These are phyloP conservation scores for Tridacna crocea DNA, from an alignment of 2,888 invertebrate species.

Conservation along the genomic window DNA sequence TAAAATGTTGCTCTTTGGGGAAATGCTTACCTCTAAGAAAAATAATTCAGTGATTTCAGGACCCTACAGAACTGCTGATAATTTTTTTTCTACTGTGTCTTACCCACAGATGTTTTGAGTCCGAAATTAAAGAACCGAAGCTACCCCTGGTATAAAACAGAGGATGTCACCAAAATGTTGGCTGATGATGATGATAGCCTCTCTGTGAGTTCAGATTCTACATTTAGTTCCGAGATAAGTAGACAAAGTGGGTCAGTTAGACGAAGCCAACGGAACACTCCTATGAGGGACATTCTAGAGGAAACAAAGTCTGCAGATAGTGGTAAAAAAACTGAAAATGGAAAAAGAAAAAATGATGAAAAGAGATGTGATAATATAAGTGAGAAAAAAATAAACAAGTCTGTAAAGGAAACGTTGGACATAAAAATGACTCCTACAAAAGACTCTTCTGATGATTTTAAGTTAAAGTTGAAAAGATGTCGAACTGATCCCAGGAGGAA, in stretches of 20 bases:
- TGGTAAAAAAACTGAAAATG: neutral
- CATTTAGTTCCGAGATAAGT: slow-evolving; percentile 16
- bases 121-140: slow-evolving; percentile 44
- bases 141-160: slow-evolving; percentile 60
- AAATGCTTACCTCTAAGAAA: no score
- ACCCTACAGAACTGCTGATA: no score
- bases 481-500: slow-evolving; percentile 65
- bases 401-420: neutral
- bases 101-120: slow-evolving; percentile 42
- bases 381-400: neutral
- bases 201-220: slow-evolving; percentile 50
- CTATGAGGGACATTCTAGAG: slow-evolving; percentile 15
- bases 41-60: no score
- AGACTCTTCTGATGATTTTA: slow-evolving; percentile 14
- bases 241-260: slow-evolving; percentile 23
- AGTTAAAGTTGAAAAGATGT: slow-evolving; percentile 48
- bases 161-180: slow-evolving; percentile 67
- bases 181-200: slow-evolving; percentile 61
- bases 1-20: no score
- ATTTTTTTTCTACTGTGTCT: neutral
- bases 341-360: neutral
- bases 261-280: slow-evolving; percentile 41
- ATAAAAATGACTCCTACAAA: neutral
- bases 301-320: neutral
- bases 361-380: neutral